Base-by-base conservation (phyloP, 2,113 vertebrate genomes). In the Anolis carolinensis region DNA sequence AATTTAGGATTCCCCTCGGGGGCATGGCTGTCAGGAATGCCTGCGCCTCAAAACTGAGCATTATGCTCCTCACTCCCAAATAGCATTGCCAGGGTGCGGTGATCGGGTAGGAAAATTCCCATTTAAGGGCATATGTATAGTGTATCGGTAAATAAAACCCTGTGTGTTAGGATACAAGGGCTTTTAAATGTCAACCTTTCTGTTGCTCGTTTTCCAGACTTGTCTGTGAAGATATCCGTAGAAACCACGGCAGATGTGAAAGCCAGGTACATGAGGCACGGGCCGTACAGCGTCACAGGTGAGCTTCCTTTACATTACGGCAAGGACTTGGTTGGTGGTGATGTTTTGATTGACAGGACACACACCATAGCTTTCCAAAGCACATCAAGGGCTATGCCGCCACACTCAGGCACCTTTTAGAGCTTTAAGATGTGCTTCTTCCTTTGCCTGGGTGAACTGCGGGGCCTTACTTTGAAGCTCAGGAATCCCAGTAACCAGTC, bases 141-240 rank as follows among this genome's bases (percentile, higher is more conserved):
- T 27, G 63, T 9, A 74, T 44, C 7, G 6, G 10, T 68, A 36
- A 44, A 44, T 2, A 44, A 44, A 44, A 2, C n/a, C n/a, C n/a
- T n/a, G n/a, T 44, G 39, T 5, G 5, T 2, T 44, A 44, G 39
- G 39, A 44, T 44, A 44, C 39, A 44, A 44, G 23, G 77, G 13
- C 2, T 70, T 86, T 78, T 20, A 34, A 39, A 21, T 13, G 39
- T 82, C 44, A 78, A 67, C 4, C 1, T 76, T 80, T 92, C 27
- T 63, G 21, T 68, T 86, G 21, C 79, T 85, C 25, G 1, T 67
- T 0, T 88, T 88, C 14, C 90, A 96, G 96, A 97, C 83, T 94
- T 98, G 50, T 97, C 98, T 2, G 98, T 99, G 88, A 97, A 99
- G 82, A 98, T 99, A 82, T 99, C 99, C 0, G 98, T 98, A 88